Evolutionary conservation across 2,888 invertebrate genomes (phyloP), one percentile per base, ranked within the genome.

Genomic region (Leptogaster cylindrica): DNA sequence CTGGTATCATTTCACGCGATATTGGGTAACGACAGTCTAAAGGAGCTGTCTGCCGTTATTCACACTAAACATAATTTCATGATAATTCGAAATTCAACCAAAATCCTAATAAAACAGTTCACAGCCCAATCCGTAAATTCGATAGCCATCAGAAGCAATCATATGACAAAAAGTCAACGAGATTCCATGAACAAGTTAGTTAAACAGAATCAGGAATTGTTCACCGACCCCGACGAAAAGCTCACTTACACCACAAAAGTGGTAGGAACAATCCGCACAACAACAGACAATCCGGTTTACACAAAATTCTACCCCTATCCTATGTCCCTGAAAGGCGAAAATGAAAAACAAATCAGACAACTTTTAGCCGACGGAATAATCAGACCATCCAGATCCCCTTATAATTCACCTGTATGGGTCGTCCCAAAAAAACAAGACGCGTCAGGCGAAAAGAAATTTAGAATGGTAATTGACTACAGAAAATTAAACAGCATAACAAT

Each of bases 401-500:
- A 36, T 18, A 36, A 36, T 36, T 36, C 18, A 31, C 36, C 52
- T 1, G 52, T 33, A 4, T 52, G 52, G 52, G 14, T 58, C 36
- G 67, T 69, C 1, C 65, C 64, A 1, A 69, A 69, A 25, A 70
- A 68, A 36, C 14, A 33, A 8, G 36, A 36, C 12, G 52, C 68
- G 2, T 23, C 65, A 2, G 67, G 61, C 8, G 28, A 63, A 7
- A 70, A 58, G 16, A 48, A 70, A 20, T 68, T 66, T 8, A 25
- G 70, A 20, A 41, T 65, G 27, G 69, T 69, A 0, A 41, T 69
- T 2, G 69, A 67, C n/a, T 69, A 67, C 18, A n/a, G 67, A 1
- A 70, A 70, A 55, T 23, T 70, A 10, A 70, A 68, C 18, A 36
- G 58, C n/a, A 8, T 68, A 2, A 70, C 58, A 1, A 66, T 68